Evolutionary conservation across 2,888 invertebrate genomes (phyloP).

Genomic region (Drosophila sordidula): DNA sequence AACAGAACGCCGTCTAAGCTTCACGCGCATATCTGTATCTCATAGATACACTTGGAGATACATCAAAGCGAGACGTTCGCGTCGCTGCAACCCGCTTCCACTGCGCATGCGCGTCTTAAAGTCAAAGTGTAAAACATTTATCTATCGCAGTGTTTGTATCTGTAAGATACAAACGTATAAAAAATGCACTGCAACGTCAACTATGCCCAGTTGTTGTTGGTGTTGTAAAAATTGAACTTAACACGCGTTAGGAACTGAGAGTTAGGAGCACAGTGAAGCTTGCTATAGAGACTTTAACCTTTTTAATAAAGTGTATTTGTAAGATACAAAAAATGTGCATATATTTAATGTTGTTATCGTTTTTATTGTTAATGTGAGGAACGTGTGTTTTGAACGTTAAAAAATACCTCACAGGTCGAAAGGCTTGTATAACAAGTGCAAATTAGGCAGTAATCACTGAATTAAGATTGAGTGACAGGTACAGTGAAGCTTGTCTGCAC

Average conservation of each 20-base stretch:
- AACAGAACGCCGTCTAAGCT: conserved; percentile 14
- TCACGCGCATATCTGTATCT: conserved; percentile 39
- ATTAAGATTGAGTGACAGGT: not conserved
- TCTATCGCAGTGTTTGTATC: conserved; percentile 27
- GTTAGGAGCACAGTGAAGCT: conserved; percentile 18
- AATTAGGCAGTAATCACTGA: not conserved
- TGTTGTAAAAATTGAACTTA: conserved; percentile 34
- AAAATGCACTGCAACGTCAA: conserved; percentile 1
- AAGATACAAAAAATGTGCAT: not conserved
- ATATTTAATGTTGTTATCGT: not conserved
- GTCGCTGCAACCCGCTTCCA: conserved; percentile 2
- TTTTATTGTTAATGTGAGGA: not conserved
- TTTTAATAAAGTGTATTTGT: not conserved
- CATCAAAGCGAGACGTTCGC: conserved; percentile 31
- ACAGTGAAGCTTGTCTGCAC: too few species aligned
- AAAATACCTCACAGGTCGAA: not conserved
- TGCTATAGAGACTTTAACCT: too few species aligned
- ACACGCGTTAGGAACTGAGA: conserved; percentile 34
- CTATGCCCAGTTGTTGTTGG: conserved; percentile 14
- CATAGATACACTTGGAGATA: conserved; percentile 9
- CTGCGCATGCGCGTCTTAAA: conserved; percentile 45
- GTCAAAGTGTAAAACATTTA: conserved; percentile 32
- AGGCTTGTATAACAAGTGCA: not conserved
- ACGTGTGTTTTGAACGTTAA: not conserved
- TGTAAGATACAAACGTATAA: conserved; percentile 24